Base-by-base conservation (phyloP, 2,113 vertebrate species). In the Pomatorhinus ruficollis region DNA sequence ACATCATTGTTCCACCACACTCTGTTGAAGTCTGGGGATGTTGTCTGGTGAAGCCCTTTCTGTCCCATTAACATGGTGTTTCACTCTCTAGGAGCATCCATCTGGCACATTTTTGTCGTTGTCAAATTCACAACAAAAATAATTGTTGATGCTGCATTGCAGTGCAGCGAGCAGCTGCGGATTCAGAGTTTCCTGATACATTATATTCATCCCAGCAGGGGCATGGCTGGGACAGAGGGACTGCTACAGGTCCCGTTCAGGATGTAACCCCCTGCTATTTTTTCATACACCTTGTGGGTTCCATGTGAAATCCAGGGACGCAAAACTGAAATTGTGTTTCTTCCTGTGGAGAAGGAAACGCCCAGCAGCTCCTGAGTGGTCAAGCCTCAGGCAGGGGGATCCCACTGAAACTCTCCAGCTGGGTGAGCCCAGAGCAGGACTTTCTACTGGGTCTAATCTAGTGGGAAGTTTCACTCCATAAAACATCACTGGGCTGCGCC, bases 151-250 rank as follows among this genome's bases (percentile, higher is more conserved):
- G 3, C 33, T 6, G 6, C 5, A 1, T 2, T 1, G 0, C 5
- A 3, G 68, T 2, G 2, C 0, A 35, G 15, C 0, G 5, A 40
- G 65, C 63, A 59, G 64, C 50, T 16, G 17, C 0, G 0, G 14
- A 0, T 42, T 12, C 1, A 0, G 52, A 11, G 11, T 8, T 39
- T 5, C 45, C 40, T 0, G 0, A n/a, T 0, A 0, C 2, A 0
- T 4, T 8, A 15, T 49, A 7, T 7, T 66, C 11, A 3, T 31
- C 57, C 27, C 59, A 18, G 52, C 25, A 0, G 40, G 9, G 19
- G 0, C 2, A 0, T 2, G 35, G 23, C 20, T 1, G 6, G 59
- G 63, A 16, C 7, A 8, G 27, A 1, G 70, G 64, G 10, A 10
- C 42, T 13, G 40, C 68, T 28, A 2, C 31, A 42, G 50, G 14